Base-by-base conservation (phyloP, 2,797 vertebrate species). In the Moxostoma hubbsi region DNA sequence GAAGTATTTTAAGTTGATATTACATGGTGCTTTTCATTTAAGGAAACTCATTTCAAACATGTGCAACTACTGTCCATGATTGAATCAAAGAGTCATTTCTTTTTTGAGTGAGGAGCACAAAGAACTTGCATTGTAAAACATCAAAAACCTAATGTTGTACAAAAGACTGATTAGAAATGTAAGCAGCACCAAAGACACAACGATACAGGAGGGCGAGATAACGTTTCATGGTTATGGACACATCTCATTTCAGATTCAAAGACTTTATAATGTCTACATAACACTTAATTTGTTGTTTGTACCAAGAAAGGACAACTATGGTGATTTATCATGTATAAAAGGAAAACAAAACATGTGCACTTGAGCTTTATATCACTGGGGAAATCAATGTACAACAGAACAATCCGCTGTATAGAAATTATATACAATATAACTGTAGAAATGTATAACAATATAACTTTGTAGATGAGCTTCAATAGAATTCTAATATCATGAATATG, bases 401-500 rank as follows among this genome's bases (percentile, higher is more conserved):
- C 46, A 54, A 70, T 57, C 58, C 73, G 59, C 80, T 79, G 46
- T 47, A 81, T 77, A 77, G 45, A 84, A 7, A 65, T 68, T 57
- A 75, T 70, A 53, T 74, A 82, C 74, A 85, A 80, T 69, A 80
- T 78, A 87, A 83, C 86, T 86, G 86, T 80, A 89, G 86, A 82
- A 85, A 82, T 78, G 73, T 82, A 74, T 84, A 84, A 86, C 88
- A 90, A 91, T 88, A 92, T 87, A 92, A 78, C 82, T 89, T 88
- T 89, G 89, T 88, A 90, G 86, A 91, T 88, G 78, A 85, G 90
- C 89, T 92, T 92, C 83, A 86, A 87, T 75, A 89, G 86, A 88
- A 54, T 68, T 66, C 36, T 67, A 65, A 51, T 82, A 78, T 75
- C 1, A 70, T 65, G 61, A 90, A 89, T 86, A 89, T 87, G 86